Conservation (phyloP, 2,888 invertebrate species). For the Conomelus anceps region DNA sequence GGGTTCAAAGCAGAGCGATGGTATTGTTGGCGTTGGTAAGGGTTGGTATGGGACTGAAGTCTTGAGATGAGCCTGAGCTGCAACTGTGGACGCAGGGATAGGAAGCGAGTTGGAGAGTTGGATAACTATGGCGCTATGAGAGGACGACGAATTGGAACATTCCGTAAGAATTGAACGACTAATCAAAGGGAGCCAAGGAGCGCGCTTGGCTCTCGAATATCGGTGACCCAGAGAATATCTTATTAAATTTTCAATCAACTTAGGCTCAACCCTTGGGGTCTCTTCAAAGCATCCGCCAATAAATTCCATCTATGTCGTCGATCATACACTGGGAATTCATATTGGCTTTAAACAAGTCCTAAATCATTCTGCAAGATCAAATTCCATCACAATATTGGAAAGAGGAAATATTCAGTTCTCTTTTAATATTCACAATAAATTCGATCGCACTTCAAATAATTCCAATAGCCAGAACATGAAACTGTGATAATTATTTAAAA, state of each 20-base stretch:
- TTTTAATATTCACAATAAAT: background rate
- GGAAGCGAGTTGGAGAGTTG: background rate
- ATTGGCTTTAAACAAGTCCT: background rate
- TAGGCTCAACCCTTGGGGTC: background rate
- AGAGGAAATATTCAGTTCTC: background rate
- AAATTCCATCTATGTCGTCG: background rate
- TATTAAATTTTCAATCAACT: slow-evolving; percentile 12
- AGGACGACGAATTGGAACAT: background rate
- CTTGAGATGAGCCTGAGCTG: background rate
- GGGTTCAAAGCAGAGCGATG: slow-evolving; percentile 7
- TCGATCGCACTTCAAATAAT: background rate
- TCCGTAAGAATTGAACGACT: slow-evolving; percentile 12
- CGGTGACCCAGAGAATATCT: background rate
- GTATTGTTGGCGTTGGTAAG: background rate
- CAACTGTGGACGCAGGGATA: background rate
- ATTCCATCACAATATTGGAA: background rate
- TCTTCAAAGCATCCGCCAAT: background rate
- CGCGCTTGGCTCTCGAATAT: background rate
- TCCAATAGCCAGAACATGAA: background rate
- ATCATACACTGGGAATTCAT: background rate
- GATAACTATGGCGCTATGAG: background rate
- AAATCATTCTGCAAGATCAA: background rate
- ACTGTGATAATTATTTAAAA: background rate
- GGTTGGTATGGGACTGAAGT: background rate
- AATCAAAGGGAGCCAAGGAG: slow-evolving; percentile 1